Evolutionary conservation across 1,140 invertebrate species (phyloP), one percentile per base, ranked within the genome.

Genomic region (Bombus cullumanus): DNA sequence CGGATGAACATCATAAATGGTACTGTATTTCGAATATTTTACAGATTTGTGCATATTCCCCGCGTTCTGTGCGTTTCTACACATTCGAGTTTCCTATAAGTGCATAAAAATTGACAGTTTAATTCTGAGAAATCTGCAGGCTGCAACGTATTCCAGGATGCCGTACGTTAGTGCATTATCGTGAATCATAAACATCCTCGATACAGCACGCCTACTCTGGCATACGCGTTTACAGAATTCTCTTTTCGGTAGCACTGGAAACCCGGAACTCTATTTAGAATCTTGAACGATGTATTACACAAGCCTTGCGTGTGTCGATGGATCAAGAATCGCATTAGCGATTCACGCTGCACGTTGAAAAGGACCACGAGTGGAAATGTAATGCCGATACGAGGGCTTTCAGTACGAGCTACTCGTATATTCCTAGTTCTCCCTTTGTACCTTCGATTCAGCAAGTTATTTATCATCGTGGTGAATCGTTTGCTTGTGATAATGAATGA

Each of bases 311-410:
- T 39, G 66, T 31, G 59, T 62, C 31, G 78, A 59, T 53, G 53
- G 37, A 15, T 71, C 66, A 28, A 25, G 43, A 71, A 66, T 37
- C 66, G 79, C 68, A 81, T 81, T 71, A 71, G 57, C 80, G 69
- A 73, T 41, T 74, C 80, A 31, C 18, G 15, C 2, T 53, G 25
- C 25, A 64, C 57, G 10, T 53, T 47, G 12, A 31, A 25, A 37
- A 43, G 37, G 41, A 9, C 9, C n/a, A 18, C 10, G 9, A 66
- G 10, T 68, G 41, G 37, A 75, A 64, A 72, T 59, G 28, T 59
- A 72, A 64, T 15, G 39, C n/a, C 34, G 13, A 25, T 37, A 5
- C 37, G 4, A 12, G 34, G 4, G 18, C 8, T 69, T 69, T 37
- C n/a, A 41, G 28, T 15, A 1, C n/a, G 41, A 39, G 15, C 4